Evolutionary conservation across 2,797 vertebrate species (phyloP), one percentile per base, ranked within the genome.

Genomic region (Paedocypris micromegethes): DNA sequence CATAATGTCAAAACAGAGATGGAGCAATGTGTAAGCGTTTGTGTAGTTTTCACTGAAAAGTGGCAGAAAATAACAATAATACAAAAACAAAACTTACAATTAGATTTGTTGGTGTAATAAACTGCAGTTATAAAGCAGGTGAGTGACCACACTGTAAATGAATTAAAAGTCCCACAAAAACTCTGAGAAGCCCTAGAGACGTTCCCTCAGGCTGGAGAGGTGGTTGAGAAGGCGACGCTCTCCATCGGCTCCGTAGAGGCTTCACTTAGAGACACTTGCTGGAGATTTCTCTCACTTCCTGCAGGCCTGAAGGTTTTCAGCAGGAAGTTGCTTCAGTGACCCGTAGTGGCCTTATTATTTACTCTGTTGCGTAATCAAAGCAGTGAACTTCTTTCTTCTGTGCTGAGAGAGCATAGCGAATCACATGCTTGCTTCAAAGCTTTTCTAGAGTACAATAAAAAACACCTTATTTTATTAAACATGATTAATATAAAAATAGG

Each of bases 281-380:
- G 42, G 37, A 23, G 53, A 58, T 58, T 54, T 48, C 58, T 59
- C 23, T 68, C 58, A 68, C 66, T 69, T 69, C 61, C 44, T n/a
- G 38, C 38, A 51, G 58, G 43, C 57, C 66, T 60, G 57, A 60
- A 68, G 58, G 66, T 69, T 51, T 54, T 61, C 51, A 48, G 66
- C 57, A 61, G 42, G 50, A 58, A 54, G 50, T 67, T 47, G 59
- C 47, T 62, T 68, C 66, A 72, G 9, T 43, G 48, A 74, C 69
- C 72, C 65, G 41, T 49, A 49, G 9, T 60, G 64, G 70, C 71
- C 38, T 67, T 42, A 73, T 68, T 73, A 76, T 56, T 70, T 68
- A 54, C 53, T 70, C 49, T 47, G 6, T 68, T 70, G 73, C 23
- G 49, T 67, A 73, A 73, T 76, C 50, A 52, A 61, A 68, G 69